Evolutionary conservation across 2,797 vertebrate species (phyloP), one percentile per base, ranked within the genome.

Genomic region (Bovichtus variegatus): DNA sequence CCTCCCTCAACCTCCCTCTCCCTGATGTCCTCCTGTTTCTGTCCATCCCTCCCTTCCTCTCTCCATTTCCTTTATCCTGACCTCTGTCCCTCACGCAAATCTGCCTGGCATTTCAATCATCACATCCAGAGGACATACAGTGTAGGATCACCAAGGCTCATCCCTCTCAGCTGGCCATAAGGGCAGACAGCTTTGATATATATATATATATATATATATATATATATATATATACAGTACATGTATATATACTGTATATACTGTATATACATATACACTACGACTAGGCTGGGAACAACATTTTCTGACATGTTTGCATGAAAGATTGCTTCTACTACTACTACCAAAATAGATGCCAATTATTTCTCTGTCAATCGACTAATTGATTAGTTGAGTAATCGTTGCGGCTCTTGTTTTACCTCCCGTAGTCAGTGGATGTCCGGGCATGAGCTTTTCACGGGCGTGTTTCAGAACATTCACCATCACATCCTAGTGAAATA

Each of bases 81-180:
- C 83, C 84, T 81, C 49, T 78, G 76, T 72, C 82, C 84, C 79
- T 72, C 41, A 71, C 57, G 47, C 85, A 82, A 81, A 84, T 89
- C 87, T 84, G 70, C 83, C 82, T 80, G 80, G 80, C 82, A 86
- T 88, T 92, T 90, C 84, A 85, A 88, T 91, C 80, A 88, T 81
- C 84, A 80, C 82, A 62, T 81, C 62, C 67, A 41, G 55, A 50
- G 57, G 68, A 51, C 63, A 53, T 49, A 71, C 53, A 70, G 78
- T n/a, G n/a, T n/a, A n/a, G n/a, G 69, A 84, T 80, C 82, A 71
- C 69, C 58, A 29, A 85, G 81, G 36, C 38, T 84, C 75, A 61
- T 83, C 70, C 61, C n/a, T 23, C 74, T 58, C 76, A 67, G 79
- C 67, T 68, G 70, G 74, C 68, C 62, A 15, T 46, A 15, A 66